A percentile compares a stretch with the other conserved stretches of the same genome.
Evolutionary conservation across 2,113 vertebrate species (phyloP).

Genomic region (Taxidea taxus): DNA sequence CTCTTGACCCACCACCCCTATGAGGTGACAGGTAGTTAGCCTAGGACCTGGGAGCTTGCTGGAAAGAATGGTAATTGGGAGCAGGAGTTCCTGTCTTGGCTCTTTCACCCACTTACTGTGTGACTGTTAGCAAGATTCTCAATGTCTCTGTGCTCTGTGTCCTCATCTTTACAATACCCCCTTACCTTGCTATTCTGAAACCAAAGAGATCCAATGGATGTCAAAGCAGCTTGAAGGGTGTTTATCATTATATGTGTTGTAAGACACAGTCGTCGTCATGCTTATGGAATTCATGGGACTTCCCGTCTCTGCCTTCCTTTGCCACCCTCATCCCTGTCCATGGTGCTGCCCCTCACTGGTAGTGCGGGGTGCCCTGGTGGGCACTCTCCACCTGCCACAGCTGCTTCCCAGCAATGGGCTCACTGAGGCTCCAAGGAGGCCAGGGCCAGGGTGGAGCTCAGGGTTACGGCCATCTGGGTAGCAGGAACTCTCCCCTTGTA

Average conservation of each 20-base stretch:
- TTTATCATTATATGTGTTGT: background rate
- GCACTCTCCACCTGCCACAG: background rate
- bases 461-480: background rate
- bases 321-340: background rate
- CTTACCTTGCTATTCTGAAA: background rate
- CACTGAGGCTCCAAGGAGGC: background rate
- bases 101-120: background rate
- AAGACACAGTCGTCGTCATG: background rate
- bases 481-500: background rate
- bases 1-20: accelerated
- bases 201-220: background rate
- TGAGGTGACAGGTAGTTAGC: background rate
- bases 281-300: background rate
- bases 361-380: background rate
- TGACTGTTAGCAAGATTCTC: background rate
- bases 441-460: background rate
- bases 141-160: constrained; percentile 9
- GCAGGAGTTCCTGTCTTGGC: background rate
- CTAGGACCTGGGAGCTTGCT: background rate
- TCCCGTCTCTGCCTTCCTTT: background rate
- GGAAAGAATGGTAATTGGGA: background rate
- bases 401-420: background rate
- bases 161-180: background rate
- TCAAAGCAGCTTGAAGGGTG: background rate
- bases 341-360: background rate